Conservation (phyloP, 2,888 invertebrate genomes). For the Aphidius colemani region DNA sequence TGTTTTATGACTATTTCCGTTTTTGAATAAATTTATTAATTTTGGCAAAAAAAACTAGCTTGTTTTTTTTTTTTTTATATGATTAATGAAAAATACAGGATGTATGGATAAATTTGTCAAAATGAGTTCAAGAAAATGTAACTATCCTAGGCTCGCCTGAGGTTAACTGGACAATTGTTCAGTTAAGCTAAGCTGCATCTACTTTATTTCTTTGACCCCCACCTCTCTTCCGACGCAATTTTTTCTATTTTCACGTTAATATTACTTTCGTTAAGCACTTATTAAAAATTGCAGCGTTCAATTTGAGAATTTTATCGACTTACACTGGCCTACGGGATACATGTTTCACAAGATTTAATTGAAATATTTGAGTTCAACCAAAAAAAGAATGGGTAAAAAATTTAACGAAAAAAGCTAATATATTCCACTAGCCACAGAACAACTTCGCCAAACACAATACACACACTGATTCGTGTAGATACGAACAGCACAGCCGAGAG, state of each 20-base stretch:
- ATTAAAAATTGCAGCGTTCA: not conserved
- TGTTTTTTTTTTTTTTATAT: no score
- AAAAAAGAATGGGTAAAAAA: constrained; percentile 50
- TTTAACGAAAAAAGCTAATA: constrained; percentile 47
- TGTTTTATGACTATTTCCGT: no score
- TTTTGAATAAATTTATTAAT: no score
- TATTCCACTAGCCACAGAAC: constrained; percentile 54
- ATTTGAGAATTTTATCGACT: constrained; percentile 15
- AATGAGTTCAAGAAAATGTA: not conserved
- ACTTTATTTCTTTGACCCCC: constrained; percentile 19
- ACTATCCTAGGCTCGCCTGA: constrained; percentile 39
- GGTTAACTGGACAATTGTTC: constrained; percentile 37
- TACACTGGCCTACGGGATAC: constrained; percentile 73
- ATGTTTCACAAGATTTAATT: constrained; percentile 47
- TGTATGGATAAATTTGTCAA: no score
- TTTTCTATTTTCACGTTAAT: no score
- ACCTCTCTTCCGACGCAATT: not conserved
- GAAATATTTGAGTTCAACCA: not conserved
- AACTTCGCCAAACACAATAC: constrained; percentile 43
- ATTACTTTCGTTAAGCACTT: no score
- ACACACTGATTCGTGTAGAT: constrained; percentile 5
- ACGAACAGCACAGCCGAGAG: no score
- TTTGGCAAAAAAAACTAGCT: no score
- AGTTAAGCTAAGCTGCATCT: constrained; percentile 17
- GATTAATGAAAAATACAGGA: no score